Percentiles rank a stretch among this genome's conserved stretches.
These are phyloP conservation scores for Amphiura filiformis DNA, from an alignment of 35 echinoderm and acorn worm genomes.

Conservation along the genomic window DNA sequence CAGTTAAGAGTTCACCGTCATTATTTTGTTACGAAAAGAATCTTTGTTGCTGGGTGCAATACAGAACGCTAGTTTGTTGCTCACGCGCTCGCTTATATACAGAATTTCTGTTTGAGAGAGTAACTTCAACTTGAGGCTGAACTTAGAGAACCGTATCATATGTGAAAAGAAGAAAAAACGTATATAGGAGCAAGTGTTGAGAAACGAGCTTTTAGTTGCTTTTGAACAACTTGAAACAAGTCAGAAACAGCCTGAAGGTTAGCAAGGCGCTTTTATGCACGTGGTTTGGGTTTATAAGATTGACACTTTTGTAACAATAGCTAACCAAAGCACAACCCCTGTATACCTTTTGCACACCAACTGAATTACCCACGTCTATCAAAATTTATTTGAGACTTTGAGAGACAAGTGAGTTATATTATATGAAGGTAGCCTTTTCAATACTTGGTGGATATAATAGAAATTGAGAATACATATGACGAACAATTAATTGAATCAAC, in stretches of 20 bases:
- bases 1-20: background rate
- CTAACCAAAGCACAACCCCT: background rate
- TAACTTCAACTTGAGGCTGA: background rate
- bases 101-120: background rate
- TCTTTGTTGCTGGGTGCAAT: background rate
- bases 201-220: slow-evolving; percentile 11
- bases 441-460: background rate
- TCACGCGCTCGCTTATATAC: background rate
- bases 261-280: background rate
- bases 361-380: background rate
- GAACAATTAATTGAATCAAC: slow-evolving; percentile 12
- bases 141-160: background rate
- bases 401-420: background rate
- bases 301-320: background rate
- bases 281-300: background rate
- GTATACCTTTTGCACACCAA: slow-evolving; percentile 4
- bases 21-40: slow-evolving; percentile 12
- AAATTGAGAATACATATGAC: slow-evolving; percentile 1
- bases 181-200: background rate
- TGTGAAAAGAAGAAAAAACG: background rate
- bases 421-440: background rate
- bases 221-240: slow-evolving; percentile 15
- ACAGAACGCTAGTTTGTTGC: background rate
- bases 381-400: background rate
- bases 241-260: background rate